A percentile compares a stretch with the other conserved stretches of the same genome.
These are phyloP conservation scores for Ctenoplectra terminalis DNA, from an alignment of 1,140 invertebrate genomes.

Conservation along the genomic window DNA sequence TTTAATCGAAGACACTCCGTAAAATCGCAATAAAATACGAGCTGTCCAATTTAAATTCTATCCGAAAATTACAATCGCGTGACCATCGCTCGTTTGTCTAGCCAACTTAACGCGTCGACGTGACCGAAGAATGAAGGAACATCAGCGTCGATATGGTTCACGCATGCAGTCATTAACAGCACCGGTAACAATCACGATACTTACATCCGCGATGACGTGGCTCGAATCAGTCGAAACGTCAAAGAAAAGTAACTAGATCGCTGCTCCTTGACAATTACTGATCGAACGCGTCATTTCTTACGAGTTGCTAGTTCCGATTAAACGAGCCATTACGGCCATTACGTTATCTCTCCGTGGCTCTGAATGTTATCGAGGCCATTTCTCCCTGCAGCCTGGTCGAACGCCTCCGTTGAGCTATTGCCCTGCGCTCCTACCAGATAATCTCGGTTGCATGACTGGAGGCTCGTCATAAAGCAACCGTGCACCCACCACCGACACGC, in stretches of 20 bases:
- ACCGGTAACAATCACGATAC: conserved; percentile 33
- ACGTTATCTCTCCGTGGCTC: conserved; percentile 60
- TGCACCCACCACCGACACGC: conserved; percentile 23
- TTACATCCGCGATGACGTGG: conserved; percentile 9
- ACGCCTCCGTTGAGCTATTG: conserved; percentile 37
- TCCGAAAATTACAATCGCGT: conserved; percentile 38
- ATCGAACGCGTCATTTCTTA: conserved; percentile 62
- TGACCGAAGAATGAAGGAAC: conserved; percentile 22
- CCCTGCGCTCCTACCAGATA: conserved; percentile 36
- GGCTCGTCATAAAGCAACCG: conserved; percentile 60
- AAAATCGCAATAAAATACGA: not conserved
- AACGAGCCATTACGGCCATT: conserved; percentile 68
- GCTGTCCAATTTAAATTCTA: not conserved
- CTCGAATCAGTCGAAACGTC: conserved; percentile 49
- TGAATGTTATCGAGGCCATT: conserved; percentile 63
- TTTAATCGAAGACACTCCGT: too few species aligned
- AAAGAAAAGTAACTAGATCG: not conserved
- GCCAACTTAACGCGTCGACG: not conserved
- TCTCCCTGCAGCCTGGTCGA: conserved; percentile 42
- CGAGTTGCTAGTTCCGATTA: conserved; percentile 63
- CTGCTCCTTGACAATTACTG: too few species aligned
- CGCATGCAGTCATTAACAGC: not conserved
- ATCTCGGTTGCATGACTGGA: conserved; percentile 64
- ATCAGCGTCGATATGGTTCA: too few species aligned
- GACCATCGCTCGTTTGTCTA: not conserved